Conservation (phyloP, 2,113 vertebrate species). For the Neomonachus schauinslandi region DNA sequence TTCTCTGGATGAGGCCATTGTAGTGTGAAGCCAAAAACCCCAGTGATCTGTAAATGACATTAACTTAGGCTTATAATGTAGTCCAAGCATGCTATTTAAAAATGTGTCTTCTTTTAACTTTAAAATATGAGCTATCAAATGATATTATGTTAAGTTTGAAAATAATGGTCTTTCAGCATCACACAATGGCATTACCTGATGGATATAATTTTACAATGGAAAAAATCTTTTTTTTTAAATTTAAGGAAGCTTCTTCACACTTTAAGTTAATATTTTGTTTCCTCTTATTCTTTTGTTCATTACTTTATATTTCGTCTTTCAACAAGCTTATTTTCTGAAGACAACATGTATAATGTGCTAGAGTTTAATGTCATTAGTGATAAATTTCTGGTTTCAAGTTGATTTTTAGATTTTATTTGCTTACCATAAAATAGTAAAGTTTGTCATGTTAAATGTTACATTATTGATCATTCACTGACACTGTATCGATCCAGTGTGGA, state of each 20-base stretch:
- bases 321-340: neutral
- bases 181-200: neutral
- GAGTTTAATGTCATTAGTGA: neutral
- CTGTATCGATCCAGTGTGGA: neutral
- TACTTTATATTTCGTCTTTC: neutral
- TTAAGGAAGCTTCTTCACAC: neutral
- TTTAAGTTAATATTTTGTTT: neutral
- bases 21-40: neutral
- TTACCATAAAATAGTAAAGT: neutral
- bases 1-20: neutral
- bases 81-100: neutral
- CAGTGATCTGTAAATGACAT: conserved; percentile 34
- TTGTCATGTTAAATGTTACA: neutral
- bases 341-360: neutral
- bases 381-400: neutral
- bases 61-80: neutral
- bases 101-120: conserved; percentile 17
- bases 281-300: neutral
- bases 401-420: neutral
- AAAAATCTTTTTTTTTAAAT: neutral
- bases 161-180: neutral
- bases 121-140: neutral
- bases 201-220: neutral
- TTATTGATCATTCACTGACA: neutral
- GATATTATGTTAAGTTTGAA: neutral